A percentile compares a stretch with the other conserved stretches of the same genome.
These are phyloP conservation scores for Colossoma macropomum DNA, from an alignment of 2,113 vertebrate species.

Conservation along the genomic window DNA sequence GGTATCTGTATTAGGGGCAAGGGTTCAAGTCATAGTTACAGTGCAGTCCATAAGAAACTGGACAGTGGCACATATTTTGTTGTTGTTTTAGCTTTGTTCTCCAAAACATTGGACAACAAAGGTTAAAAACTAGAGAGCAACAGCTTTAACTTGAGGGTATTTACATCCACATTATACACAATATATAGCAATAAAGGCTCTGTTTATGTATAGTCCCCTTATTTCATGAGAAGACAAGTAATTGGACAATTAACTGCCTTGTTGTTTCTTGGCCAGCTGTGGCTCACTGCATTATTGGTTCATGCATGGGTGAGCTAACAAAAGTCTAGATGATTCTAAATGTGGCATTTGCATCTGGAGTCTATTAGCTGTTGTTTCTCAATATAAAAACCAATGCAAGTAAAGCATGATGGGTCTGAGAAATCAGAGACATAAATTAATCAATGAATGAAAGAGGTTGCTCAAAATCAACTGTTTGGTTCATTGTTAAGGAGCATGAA, in stretches of 20 bases:
- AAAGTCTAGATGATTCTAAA: neutral
- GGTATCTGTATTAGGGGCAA: constrained; percentile 7
- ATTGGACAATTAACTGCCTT: neutral
- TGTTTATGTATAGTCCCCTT: neutral
- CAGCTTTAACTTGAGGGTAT: neutral
- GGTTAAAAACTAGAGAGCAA: neutral
- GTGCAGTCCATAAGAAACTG: neutral
- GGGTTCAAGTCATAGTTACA: constrained; percentile 8
- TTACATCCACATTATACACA: neutral
- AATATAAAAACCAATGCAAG: neutral
- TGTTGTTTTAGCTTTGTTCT: neutral
- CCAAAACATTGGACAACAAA: neutral
- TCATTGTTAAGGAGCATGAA: neutral
- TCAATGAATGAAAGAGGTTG: neutral
- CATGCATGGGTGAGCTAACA: neutral
- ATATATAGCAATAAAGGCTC: neutral
- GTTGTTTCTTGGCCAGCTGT: neutral
- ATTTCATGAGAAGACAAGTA: neutral
- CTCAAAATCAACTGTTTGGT: neutral
- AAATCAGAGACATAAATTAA: neutral
- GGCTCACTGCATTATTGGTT: neutral
- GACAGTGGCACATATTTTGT: no score
- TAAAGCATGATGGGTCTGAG: neutral
- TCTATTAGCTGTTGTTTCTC: neutral
- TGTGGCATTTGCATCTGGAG: neutral